phyloP scores from a whole-genome alignment of 1,140 invertebrate genomes.

The Camponotus vicinus region DNA sequence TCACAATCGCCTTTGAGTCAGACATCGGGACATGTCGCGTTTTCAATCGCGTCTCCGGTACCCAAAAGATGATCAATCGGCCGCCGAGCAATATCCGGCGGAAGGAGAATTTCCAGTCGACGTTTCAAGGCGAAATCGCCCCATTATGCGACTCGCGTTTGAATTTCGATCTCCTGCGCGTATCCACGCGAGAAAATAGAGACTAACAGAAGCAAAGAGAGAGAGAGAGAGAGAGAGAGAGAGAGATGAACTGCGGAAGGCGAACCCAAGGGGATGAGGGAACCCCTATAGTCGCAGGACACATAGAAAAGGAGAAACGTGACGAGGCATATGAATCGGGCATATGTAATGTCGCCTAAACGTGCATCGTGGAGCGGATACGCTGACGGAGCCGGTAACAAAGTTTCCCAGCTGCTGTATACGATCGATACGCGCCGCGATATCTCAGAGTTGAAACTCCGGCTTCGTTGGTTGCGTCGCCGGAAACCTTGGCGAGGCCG shows the following conservation, averaged over 20 bases:
- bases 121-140: slow-evolving; percentile 70
- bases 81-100: slow-evolving; percentile 47
- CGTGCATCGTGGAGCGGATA: slow-evolving; percentile 33
- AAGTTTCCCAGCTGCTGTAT: slow-evolving; percentile 60
- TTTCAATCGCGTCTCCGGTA: slow-evolving; percentile 59
- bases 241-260: neutral
- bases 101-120: slow-evolving; percentile 66
- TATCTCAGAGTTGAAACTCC: slow-evolving; percentile 26
- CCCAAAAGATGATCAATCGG: slow-evolving; percentile 70
- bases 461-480: neutral
- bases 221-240: neutral
- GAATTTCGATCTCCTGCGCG: slow-evolving; percentile 71
- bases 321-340: slow-evolving; percentile 74
- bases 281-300: slow-evolving; percentile 8
- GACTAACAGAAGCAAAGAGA: too few relatives aligned
- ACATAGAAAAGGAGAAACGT: slow-evolving; percentile 68
- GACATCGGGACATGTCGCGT: slow-evolving; percentile 6
- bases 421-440: slow-evolving; percentile 41
- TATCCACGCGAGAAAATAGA: slow-evolving; percentile 18
- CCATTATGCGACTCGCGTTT: slow-evolving; percentile 73
- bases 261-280: neutral
- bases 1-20: slow-evolving; percentile 38
- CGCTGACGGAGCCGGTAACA: slow-evolving; percentile 60
- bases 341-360: slow-evolving; percentile 69
- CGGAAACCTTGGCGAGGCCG: neutral